A percentile compares a stretch with the other conserved stretches of the same genome.
Conservation (phyloP, 2,113 vertebrate genomes). For the Tachuris rubrigastra region DNA sequence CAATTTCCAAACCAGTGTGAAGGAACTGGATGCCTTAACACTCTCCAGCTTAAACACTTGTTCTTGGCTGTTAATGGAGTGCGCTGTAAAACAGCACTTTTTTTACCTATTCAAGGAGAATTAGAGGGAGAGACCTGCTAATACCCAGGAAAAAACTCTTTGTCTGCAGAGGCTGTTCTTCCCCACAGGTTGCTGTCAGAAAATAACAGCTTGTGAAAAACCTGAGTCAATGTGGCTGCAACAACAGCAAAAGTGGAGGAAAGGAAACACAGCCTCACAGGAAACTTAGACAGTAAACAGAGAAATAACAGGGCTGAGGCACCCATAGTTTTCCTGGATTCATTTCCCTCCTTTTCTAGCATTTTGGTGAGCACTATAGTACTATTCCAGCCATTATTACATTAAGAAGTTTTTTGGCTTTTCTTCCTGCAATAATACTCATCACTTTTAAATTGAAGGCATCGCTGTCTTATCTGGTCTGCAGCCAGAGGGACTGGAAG, state of each 20-base stretch:
- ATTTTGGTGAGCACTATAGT: slow-evolving; percentile 12
- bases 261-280: not conserved
- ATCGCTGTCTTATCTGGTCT: slow-evolving; percentile 37
- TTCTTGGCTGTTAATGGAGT: not conserved
- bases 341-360: not conserved
- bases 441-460: slow-evolving; percentile 53
- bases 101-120: not conserved
- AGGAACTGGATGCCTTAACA: not conserved
- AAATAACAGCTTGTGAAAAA: not conserved
- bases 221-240: not conserved
- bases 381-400: slow-evolving; percentile 10
- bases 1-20: not conserved
- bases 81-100: not conserved
- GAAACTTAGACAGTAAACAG: not conserved
- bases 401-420: slow-evolving; percentile 18
- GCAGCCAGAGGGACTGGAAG: slow-evolving; percentile 41
- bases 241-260: not conserved
- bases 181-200: not conserved
- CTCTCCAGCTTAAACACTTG: not conserved
- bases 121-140: not conserved
- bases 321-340: not conserved
- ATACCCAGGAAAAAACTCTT: not conserved
- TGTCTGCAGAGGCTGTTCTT: not conserved
- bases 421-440: slow-evolving; percentile 55
- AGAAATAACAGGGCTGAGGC: not conserved